Evolutionary conservation across 1,140 invertebrate species (phyloP), one percentile per base, ranked within the genome.

Genomic region (Drosophila ironensis): DNA sequence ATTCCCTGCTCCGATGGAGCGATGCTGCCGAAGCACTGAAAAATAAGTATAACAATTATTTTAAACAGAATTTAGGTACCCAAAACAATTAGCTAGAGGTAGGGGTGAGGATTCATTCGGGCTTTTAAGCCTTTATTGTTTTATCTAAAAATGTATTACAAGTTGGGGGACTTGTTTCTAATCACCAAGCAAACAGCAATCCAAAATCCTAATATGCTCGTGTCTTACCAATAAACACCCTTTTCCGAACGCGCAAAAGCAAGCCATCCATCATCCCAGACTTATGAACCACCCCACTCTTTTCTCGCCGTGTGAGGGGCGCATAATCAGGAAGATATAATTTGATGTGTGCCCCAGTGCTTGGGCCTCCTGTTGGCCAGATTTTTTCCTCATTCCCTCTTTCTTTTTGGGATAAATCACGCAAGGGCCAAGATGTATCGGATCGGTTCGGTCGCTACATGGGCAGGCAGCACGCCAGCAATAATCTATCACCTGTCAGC

Each of bases 401-500:
- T 53, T 45, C 24, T 57, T 54, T 76, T 76, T 60, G 45, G 73
- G 80, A 86, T 84, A 84, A 84, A 84, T 84, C 80, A 86, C 80
- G 80, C 74, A 74, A 50, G 45, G 64, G 44, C 56, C 19, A 28
- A 17, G 20, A 25, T 16, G 22, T 12, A 30, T 30, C 28, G 27
- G 1, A 28, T 28, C 27, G 7, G 7, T 11, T 30, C 28, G 11
- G 16, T 9, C 28, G 17, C 17, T 16, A 22, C 12, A 11, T 28
- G 0, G 27, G n/a, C n/a, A 40, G 27, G 44, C 52, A 45, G 69
- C 78, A 69, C 51, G 64, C 51, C 66, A 74, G 69, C 74, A 86
- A 88, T 87, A 88, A 88, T 88, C 87, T 88, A 88, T 88, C 87
- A 88, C 87, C 87, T 88, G 87, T 88, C 87, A 88, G 87, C 87